Base-by-base conservation (phyloP, 2,888 invertebrate genomes). In the Drosophila nr. perissopoda region DNA sequence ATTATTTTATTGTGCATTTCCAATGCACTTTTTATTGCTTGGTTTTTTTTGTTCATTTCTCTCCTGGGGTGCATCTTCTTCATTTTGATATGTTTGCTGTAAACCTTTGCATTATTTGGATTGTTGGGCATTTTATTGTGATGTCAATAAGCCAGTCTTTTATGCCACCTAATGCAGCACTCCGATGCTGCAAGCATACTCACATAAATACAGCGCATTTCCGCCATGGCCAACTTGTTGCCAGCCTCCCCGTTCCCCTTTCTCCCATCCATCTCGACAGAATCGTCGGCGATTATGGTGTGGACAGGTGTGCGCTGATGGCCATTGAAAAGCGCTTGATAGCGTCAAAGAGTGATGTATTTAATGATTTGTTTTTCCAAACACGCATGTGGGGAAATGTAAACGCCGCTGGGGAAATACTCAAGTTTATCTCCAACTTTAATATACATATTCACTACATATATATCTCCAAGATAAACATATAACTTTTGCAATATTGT, bases 91-190 rank as follows among this genome's bases (percentile, higher is more conserved):
- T 48, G 60, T 66, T 76, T 62, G 72, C 34, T 65, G 81, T 80
- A 71, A 79, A 66, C 78, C 66, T 76, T 64, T 62, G 79, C 74
- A 81, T 83, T 85, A 82, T 85, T 88, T 85, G 80, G 82, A 85
- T 87, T 82, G 81, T 79, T 75, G 60, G 36, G 54, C 80, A 75
- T 61, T 79, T 83, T 86, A 86, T 83, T 86, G 82, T 82, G 73
- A 74, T 78, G 83, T 74, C 88, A 85, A 82, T 79, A 83, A 72
- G 77, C 74, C 73, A 63, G 64, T 34, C 79, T 79, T 73, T 79
- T 46, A 74, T 76, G 77, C 69, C 69, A 49, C 60, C 61, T 57
- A 60, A 67, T 67, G 68, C 69, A 60, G 60, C 73, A 62, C 33
- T 18, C 7, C 48, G 21, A 38, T 46, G 68, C 51, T 29, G 7